A percentile compares a stretch with the other conserved stretches of the same genome.
Conservation (phyloP, 2,113 vertebrate species). For the Porphyrio hochstetteri region DNA sequence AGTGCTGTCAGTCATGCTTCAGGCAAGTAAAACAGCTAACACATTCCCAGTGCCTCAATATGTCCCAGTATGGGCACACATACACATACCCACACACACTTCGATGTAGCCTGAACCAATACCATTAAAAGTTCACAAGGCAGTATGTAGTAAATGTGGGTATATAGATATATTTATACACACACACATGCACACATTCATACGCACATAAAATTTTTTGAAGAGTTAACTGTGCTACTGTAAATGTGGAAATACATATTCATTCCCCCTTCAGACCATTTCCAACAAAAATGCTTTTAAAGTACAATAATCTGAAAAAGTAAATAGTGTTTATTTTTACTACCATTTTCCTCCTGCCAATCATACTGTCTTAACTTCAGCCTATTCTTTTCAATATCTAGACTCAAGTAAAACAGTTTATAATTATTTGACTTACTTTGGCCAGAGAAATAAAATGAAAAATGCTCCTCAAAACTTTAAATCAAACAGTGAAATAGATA, state of each 20-base stretch:
- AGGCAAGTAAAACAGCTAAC: conserved; percentile 59
- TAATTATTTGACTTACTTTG: conserved; percentile 11
- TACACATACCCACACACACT: background rate
- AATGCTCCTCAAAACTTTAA: background rate
- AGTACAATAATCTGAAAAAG: conserved; percentile 30
- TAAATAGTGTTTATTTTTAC: conserved; percentile 39
- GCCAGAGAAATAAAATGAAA: background rate
- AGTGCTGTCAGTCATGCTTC: conserved; percentile 55
- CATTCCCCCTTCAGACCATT: background rate
- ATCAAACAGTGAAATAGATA: background rate
- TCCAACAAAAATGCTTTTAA: conserved; percentile 6
- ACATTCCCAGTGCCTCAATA: conserved; percentile 30
- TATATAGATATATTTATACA: conserved; percentile 9
- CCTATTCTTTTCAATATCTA: background rate
- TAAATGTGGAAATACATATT: conserved; percentile 18
- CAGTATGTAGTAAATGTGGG: background rate
- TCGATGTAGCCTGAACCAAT: background rate
- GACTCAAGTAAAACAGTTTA: conserved; percentile 22
- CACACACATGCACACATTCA: background rate
- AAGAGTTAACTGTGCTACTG: background rate
- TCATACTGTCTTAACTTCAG: conserved; percentile 18
- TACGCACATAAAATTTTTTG: background rate
- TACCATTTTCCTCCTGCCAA: conserved; percentile 3
- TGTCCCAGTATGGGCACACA: background rate
- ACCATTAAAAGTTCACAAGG: background rate